Percentiles rank a stretch among this genome's conserved stretches.
phyloP scores from a whole-genome alignment of 2,888 invertebrate genomes.

The Drosophila birchii region DNA sequence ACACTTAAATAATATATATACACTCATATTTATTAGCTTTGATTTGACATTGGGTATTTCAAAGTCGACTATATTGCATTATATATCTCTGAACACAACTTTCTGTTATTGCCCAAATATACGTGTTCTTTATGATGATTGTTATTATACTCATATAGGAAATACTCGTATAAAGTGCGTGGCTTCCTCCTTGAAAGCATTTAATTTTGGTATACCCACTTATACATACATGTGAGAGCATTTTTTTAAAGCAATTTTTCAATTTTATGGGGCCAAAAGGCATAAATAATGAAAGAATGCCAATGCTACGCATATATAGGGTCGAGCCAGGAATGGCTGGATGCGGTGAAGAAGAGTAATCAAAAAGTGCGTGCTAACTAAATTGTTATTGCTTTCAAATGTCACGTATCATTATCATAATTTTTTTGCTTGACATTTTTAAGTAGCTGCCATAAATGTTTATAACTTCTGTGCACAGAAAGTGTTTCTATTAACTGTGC shows the following conservation, averaged over 20 bases:
- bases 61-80: background rate
- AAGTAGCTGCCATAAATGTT: slow-evolving; percentile 81
- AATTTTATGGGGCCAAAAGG: slow-evolving; percentile 67
- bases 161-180: slow-evolving; percentile 47
- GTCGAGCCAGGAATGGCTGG: slow-evolving; percentile 7
- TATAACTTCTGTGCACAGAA: slow-evolving; percentile 68
- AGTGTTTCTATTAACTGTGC: slow-evolving; percentile 72
- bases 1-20: too few relatives aligned
- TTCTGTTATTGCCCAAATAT: slow-evolving; percentile 8
- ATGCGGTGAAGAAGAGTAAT: slow-evolving; percentile 53
- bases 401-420: slow-evolving; percentile 80
- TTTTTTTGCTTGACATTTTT: slow-evolving; percentile 79
- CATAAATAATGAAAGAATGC: slow-evolving; percentile 61
- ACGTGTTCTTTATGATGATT: slow-evolving; percentile 65
- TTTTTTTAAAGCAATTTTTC: slow-evolving; percentile 67
- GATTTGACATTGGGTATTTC: background rate
- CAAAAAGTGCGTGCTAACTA: slow-evolving; percentile 78
- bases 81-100: background rate
- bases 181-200: slow-evolving; percentile 15
- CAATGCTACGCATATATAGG: slow-evolving; percentile 4
- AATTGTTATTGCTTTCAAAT: slow-evolving; percentile 81
- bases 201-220: slow-evolving; percentile 18
- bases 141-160: slow-evolving; percentile 60
- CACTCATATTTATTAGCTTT: too few relatives aligned
- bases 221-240: slow-evolving; percentile 5